Evolutionary conservation across 2,113 vertebrate genomes (phyloP).

Genomic region (Peromyscus maniculatus): DNA sequence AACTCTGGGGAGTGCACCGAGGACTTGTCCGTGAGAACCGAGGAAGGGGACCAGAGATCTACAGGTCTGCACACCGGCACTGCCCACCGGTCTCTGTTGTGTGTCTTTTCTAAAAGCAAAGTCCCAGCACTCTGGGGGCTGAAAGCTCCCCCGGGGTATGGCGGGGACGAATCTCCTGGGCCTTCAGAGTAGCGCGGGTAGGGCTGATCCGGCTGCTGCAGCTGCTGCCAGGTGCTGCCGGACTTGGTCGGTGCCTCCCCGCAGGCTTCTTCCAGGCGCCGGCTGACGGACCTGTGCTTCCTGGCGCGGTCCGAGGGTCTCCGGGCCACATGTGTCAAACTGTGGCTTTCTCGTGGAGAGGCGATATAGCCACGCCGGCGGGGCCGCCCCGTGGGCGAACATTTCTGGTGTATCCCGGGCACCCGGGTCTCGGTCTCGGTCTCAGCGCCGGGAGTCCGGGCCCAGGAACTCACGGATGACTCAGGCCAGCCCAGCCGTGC

Average conservation of each 20-base stretch:
- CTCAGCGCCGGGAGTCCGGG: constrained; percentile 76
- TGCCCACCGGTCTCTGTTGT: constrained; percentile 69
- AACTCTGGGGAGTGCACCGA: not conserved
- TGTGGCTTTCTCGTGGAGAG: constrained; percentile 58
- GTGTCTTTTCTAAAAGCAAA: not conserved
- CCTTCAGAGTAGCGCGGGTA: not conserved
- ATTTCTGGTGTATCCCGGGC: not conserved
- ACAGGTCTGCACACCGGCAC: not conserved
- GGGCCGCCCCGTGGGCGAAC: not conserved
- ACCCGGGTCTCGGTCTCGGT: not conserved
- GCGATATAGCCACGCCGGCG: not conserved
- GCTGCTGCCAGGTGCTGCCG: not conserved
- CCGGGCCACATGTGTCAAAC: constrained; percentile 53
- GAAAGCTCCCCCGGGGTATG: not conserved
- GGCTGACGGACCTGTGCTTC: constrained; percentile 20
- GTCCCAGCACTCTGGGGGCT: not conserved
- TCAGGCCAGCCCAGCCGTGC: constrained; percentile 52
- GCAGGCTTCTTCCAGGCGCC: constrained; percentile 18
- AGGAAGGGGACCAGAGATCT: constrained; percentile 36
- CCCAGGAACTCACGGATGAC: constrained; percentile 73
- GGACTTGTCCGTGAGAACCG: constrained; percentile 7
- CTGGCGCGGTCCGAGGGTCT: not conserved
- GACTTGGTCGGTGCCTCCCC: not conserved
- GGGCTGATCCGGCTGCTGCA: not conserved
- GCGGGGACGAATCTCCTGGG: constrained; percentile 4